Evolutionary conservation across 2,888 invertebrate genomes (phyloP).

Genomic region (Ophioninae sp.): DNA sequence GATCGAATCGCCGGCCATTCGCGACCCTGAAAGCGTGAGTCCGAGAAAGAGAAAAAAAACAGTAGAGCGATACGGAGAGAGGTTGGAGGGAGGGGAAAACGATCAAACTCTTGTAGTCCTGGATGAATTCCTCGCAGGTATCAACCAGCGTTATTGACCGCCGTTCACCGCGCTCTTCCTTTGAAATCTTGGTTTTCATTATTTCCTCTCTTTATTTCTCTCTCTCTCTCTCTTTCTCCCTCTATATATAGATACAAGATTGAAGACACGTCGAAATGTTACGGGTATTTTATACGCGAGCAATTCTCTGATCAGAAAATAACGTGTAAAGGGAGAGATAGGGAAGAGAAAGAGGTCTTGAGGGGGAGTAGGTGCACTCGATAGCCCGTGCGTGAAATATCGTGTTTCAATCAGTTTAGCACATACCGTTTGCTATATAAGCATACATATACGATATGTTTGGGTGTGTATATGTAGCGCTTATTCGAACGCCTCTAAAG

Average conservation of each 20-base stretch:
- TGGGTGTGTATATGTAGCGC: background rate
- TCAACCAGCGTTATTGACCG: slow-evolving; percentile 57
- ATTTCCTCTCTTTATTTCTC: slow-evolving; percentile 23
- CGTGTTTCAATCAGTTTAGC: slow-evolving; percentile 56
- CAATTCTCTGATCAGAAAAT: slow-evolving; percentile 52
- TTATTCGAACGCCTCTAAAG: slow-evolving; percentile 37
- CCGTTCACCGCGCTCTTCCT: slow-evolving; percentile 59
- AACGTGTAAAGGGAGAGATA: slow-evolving; percentile 34
- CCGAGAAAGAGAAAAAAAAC: slow-evolving; percentile 17
- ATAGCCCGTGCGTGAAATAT: slow-evolving; percentile 62
- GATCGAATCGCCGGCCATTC: slow-evolving; percentile 41
- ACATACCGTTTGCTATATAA: slow-evolving; percentile 6
- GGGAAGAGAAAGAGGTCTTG: slow-evolving; percentile 24
- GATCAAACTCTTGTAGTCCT: slow-evolving; percentile 13
- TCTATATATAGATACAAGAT: slow-evolving; percentile 25
- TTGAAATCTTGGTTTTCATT: slow-evolving; percentile 49
- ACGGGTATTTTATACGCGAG: slow-evolving; percentile 58
- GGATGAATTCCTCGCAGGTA: slow-evolving; percentile 46
- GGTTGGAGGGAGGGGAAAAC: slow-evolving; percentile 11
- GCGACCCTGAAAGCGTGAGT: slow-evolving; percentile 12
- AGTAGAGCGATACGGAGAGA: slow-evolving; percentile 17
- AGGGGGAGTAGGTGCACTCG: slow-evolving; percentile 38
- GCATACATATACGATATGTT: background rate
- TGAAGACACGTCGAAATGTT: slow-evolving; percentile 54
- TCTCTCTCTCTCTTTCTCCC: slow-evolving; percentile 13